These are phyloP conservation scores for Brachionus plicatilis DNA, from an alignment of 1,140 invertebrate genomes.

Conservation along the genomic window DNA sequence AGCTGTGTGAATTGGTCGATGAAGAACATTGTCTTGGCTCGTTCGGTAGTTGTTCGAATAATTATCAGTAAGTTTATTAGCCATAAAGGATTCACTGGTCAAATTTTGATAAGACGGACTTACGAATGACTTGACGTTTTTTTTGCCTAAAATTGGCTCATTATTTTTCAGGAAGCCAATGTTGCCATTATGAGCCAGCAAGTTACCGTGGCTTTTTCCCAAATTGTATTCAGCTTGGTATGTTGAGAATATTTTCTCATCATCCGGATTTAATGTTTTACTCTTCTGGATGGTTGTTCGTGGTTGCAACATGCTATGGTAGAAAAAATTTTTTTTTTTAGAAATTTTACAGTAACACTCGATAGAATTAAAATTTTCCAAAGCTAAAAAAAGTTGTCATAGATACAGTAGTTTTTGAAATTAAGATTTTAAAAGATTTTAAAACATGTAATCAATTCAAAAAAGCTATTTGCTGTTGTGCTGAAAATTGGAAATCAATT, in stretches of 20 bases:
- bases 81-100: not conserved
- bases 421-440: not conserved
- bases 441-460: not conserved
- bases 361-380: not conserved
- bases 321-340: not conserved
- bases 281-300: not conserved
- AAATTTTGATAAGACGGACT: constrained; percentile 27
- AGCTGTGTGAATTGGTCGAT: not conserved
- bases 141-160: not conserved
- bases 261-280: not conserved
- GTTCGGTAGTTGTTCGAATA: constrained; percentile 33
- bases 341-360: not conserved
- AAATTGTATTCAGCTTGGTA: constrained; percentile 24
- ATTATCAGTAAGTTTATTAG: constrained; percentile 6
- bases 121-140: not conserved
- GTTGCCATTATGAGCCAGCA: constrained; percentile 24
- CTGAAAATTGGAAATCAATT: not conserved
- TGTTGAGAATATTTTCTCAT: constrained; percentile 37
- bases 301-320: constrained; percentile 15
- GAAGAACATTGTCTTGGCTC: constrained; percentile 14
- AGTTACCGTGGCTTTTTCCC: constrained; percentile 19
- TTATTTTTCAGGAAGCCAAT: not conserved
- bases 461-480: not conserved
- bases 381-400: constrained; percentile 1
- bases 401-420: not conserved